A percentile compares a stretch with the other conserved stretches of the same genome.
phyloP scores from a whole-genome alignment of 2,113 vertebrate species.

The Sprattus sprattus region DNA sequence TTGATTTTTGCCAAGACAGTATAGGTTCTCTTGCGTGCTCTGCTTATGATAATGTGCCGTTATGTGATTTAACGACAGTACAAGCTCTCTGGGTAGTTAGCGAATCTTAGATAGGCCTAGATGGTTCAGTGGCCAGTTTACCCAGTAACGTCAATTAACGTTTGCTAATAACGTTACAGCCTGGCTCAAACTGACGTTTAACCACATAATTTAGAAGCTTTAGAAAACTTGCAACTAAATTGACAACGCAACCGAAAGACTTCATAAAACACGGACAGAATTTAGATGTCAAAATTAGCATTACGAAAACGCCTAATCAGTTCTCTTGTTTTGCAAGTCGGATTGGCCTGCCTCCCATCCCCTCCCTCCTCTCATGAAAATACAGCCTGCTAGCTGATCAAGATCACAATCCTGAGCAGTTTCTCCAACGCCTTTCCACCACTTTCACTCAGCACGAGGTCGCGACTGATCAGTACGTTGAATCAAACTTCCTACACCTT shows the following conservation, averaged over 20 bases:
- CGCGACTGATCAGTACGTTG: neutral
- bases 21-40: neutral
- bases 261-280: neutral
- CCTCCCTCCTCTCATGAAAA: constrained; percentile 15
- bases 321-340: constrained; percentile 8
- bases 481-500: neutral
- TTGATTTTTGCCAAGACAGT: neutral
- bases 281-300: neutral
- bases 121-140: neutral
- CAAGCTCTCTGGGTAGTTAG: neutral
- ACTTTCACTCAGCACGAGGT: neutral
- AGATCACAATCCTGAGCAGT: neutral
- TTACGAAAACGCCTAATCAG: neutral
- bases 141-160: neutral
- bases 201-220: neutral
- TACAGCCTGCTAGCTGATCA: neutral
- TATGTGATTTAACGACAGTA: no score
- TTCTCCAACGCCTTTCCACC: neutral
- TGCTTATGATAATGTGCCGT: neutral
- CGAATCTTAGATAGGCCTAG: neutral
- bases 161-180: neutral
- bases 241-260: neutral
- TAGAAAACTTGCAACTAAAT: neutral
- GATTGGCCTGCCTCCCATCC: constrained; percentile 25
- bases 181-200: neutral